Evolutionary conservation across 2,888 invertebrate species (phyloP), one percentile per base, ranked within the genome.

Genomic region (Xanthorhoe spadicearia): DNA sequence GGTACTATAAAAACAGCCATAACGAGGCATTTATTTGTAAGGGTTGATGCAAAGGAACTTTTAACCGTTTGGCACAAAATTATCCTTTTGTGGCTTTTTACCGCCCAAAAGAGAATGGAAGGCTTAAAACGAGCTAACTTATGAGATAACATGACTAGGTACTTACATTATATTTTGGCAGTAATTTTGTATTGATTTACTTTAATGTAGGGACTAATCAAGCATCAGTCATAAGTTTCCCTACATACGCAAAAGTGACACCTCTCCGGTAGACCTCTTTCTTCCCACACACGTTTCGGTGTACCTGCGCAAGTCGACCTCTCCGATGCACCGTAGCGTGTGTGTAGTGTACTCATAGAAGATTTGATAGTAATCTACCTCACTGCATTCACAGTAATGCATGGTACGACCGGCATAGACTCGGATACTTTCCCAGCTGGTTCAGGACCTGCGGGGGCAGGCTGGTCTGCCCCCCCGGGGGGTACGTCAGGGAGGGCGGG

Each of bases 51-150:
- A 46, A 46, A 46, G 46, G 46, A 46, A 46, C 46, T 46, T 15
- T 7, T 32, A 49, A 57, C 46, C 15, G 28, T 57, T 57, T 18
- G 57, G 57, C 49, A 50, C 58, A 35, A 17, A 43, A 43, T 10
- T 43, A 43, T 43, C 0, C n/a, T 43, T 17, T 17, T 1, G 23
- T 3, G 23, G 4, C 23, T 23, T 23, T 4, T 23, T 23, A 23
- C 23, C 23, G 4, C 4, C 23, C 49, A 32, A 4, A 7, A 6
- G 32, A 32, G 5, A 6, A 32, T 32, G 32, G 32, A 32, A 6
- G 32, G 32, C 32, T 7, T 32, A 32, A 32, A 7, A 6, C 32
- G 8, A 32, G 8, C 8, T 32, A 6, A 38, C 9, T 38, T 13
- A 43, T 3, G 13, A 43, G 13, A 3, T 43, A 43, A 43, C 38